A percentile compares a stretch with the other conserved stretches of the same genome.
These are phyloP conservation scores for Cephonodes hylas DNA, from an alignment of 2,888 invertebrate species.

Conservation along the genomic window DNA sequence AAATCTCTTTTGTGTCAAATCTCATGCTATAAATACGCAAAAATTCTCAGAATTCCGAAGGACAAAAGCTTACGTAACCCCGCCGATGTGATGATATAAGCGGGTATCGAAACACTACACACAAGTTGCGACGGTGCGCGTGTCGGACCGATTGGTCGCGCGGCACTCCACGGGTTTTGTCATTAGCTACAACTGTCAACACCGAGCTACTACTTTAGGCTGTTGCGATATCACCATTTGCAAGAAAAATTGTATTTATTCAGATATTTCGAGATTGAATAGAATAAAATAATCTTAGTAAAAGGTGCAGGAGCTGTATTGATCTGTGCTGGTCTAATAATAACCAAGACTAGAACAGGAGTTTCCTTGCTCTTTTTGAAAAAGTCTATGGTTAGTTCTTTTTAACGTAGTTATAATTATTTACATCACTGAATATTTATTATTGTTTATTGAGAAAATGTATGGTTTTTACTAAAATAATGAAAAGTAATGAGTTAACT, in stretches of 20 bases:
- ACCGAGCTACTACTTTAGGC: not conserved
- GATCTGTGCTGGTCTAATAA: too few species aligned
- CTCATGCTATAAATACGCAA: not conserved
- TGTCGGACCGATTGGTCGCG: slow-evolving; percentile 52
- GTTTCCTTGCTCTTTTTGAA: too few species aligned
- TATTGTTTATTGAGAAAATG: too few species aligned
- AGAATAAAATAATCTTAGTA: too few species aligned
- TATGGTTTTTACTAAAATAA: too few species aligned
- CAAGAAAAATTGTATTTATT: not conserved
- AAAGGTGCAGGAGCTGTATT: too few species aligned
- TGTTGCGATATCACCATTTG: not conserved
- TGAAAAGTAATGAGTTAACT: too few species aligned
- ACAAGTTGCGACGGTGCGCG: slow-evolving; percentile 35
- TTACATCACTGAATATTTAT: too few species aligned
- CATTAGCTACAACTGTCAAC: slow-evolving; percentile 1
- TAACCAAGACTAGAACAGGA: too few species aligned
- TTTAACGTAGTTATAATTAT: too few species aligned
- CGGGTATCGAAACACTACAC: slow-evolving; percentile 50
- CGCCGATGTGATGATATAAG: slow-evolving; percentile 44
- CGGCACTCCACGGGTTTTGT: slow-evolving; percentile 43
- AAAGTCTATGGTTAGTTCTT: too few species aligned
- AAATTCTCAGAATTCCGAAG: not conserved
- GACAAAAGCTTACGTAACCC: slow-evolving; percentile 18
- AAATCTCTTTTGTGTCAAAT: not conserved
- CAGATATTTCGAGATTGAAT: not conserved